A percentile compares a stretch with the other conserved stretches of the same genome.
Evolutionary conservation across 2,888 invertebrate genomes (phyloP).

Genomic region (Drosophila dives): DNA sequence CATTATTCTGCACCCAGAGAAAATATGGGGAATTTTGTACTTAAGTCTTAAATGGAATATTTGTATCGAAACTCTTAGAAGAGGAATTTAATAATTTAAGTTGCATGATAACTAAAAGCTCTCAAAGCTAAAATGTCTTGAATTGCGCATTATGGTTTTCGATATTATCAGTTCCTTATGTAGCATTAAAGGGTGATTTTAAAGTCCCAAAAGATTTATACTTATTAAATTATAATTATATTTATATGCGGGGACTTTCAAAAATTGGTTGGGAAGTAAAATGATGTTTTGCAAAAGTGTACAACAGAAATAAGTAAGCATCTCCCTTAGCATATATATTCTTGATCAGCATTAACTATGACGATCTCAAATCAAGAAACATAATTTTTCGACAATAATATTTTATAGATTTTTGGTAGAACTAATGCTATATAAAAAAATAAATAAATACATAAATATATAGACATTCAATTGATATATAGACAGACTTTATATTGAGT

Average conservation of each 20-base stretch:
- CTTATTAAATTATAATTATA: background rate
- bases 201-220: background rate
- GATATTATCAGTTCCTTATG: slow-evolving; percentile 1
- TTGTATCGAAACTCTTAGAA: background rate
- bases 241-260: background rate
- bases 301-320: background rate
- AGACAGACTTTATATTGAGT: background rate
- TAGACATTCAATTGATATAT: background rate
- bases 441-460: background rate
- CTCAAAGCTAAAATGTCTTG: background rate
- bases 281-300: background rate
- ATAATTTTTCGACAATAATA: background rate
- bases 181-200: background rate
- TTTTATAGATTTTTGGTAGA: background rate
- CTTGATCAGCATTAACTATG: background rate
- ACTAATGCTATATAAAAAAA: background rate
- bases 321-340: background rate
- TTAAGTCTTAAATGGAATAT: background rate
- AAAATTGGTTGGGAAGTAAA: background rate
- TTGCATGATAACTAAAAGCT: background rate
- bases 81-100: background rate
- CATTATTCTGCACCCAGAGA: slow-evolving; percentile 20
- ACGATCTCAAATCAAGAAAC: background rate
- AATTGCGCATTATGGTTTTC: background rate
- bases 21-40: background rate